These are phyloP conservation scores for Petrolisthes cinctipes DNA, from an alignment of 2,888 invertebrate genomes.

Conservation along the genomic window DNA sequence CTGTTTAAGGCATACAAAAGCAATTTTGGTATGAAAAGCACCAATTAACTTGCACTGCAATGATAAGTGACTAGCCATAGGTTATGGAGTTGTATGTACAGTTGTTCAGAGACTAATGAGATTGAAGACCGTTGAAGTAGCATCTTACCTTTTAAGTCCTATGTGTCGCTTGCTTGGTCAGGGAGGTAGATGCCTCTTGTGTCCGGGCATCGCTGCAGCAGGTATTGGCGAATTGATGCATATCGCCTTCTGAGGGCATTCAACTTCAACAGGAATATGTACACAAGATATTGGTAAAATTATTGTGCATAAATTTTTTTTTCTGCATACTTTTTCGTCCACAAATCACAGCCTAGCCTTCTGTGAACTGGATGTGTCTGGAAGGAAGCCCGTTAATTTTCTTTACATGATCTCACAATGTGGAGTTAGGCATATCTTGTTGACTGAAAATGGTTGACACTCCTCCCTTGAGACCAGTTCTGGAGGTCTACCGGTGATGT, in stretches of 20 bases:
- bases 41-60: neutral
- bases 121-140: neutral
- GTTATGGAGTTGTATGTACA: neutral
- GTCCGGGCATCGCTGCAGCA: neutral
- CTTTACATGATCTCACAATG: slow-evolving; percentile 12
- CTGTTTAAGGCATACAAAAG: neutral
- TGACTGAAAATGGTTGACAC: too few relatives aligned
- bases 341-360: too few relatives aligned
- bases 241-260: too few relatives aligned
- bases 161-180: slow-evolving; percentile 3
- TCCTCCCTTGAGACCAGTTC: too few relatives aligned
- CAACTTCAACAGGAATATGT: too few relatives aligned
- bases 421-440: neutral
- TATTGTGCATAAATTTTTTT: too few relatives aligned
- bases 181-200: neutral
- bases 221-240: neutral
- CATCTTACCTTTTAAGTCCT: neutral
- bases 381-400: neutral
- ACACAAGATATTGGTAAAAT: too few relatives aligned
- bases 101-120: too few relatives aligned
- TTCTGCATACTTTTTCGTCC: too few relatives aligned
- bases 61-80: neutral
- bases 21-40: neutral
- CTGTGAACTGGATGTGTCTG: too few relatives aligned
- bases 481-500: too few relatives aligned